phyloP scores from a whole-genome alignment of 2,797 vertebrate genomes.

The Galagoides demidoff region DNA sequence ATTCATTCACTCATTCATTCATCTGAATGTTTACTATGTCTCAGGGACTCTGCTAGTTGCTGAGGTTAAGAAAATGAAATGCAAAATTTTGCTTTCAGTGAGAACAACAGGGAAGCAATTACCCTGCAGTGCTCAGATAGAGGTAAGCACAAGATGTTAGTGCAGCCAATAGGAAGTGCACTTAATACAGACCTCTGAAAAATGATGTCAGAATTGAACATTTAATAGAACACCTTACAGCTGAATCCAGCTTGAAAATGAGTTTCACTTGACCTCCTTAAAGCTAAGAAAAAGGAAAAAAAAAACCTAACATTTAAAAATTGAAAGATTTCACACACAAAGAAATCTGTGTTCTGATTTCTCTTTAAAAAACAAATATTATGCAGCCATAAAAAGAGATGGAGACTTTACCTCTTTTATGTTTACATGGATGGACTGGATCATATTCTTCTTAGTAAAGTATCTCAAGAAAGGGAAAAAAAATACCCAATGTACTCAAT shows the following conservation, averaged over 20 bases:
- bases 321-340: not conserved
- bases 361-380: constrained; percentile 2
- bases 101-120: constrained; percentile 27
- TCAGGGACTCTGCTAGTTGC: not conserved
- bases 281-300: not conserved
- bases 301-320: constrained; percentile 30
- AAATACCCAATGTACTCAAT: too few relatives aligned
- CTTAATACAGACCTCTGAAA: constrained; percentile 21
- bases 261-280: constrained; percentile 24
- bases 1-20: constrained; percentile 18
- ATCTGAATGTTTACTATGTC: not conserved
- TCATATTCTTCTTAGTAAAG: too few relatives aligned
- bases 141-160: not conserved
- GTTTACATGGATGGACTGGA: too few relatives aligned
- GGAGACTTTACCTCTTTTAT: too few relatives aligned
- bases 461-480: too few relatives aligned
- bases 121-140: not conserved
- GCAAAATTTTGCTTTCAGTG: not conserved
- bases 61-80: constrained; percentile 46
- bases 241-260: constrained; percentile 1
- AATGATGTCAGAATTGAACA: constrained; percentile 21
- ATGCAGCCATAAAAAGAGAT: too few relatives aligned
- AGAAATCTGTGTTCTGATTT: not conserved
- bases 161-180: not conserved
- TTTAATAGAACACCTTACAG: not conserved